Evolutionary conservation across 2,888 invertebrate genomes (phyloP).

Genomic region (Agriotes lineatus): DNA sequence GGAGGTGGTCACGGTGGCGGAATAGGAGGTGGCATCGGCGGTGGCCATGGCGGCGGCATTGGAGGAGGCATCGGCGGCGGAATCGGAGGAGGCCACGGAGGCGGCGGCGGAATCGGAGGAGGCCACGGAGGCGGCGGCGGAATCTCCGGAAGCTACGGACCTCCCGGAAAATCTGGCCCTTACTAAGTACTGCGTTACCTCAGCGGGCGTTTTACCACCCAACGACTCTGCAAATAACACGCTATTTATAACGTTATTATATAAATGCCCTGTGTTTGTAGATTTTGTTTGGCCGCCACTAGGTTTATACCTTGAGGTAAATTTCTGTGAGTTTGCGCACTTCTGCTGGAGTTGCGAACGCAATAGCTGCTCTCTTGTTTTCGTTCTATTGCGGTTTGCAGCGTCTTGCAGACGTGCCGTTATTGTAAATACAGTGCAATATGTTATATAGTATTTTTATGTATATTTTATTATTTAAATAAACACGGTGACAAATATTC

Average conservation of each 20-base stretch:
- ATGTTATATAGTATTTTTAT: constrained; percentile 46
- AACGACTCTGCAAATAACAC: constrained; percentile 5
- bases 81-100: constrained; percentile 41
- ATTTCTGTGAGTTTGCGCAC: constrained; percentile 9
- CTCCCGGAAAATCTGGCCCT: constrained; percentile 66
- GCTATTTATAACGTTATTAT: not conserved
- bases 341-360: constrained; percentile 11
- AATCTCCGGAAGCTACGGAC: constrained; percentile 64
- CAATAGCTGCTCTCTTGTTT: not conserved
- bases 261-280: constrained; percentile 8
- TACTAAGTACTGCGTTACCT: constrained; percentile 56
- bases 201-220: not conserved
- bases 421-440: constrained; percentile 62
- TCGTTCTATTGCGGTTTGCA: constrained; percentile 4
- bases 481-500: constrained; percentile 45
- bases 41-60: too few species aligned
- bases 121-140: constrained; percentile 52
- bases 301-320: not conserved
- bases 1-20: too few species aligned
- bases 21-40: constrained; percentile 65
- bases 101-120: constrained; percentile 62
- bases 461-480: constrained; percentile 47
- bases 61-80: too few species aligned
- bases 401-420: constrained; percentile 11
- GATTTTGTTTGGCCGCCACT: not conserved